phyloP scores from a whole-genome alignment of 2,113 vertebrate species.

The Vimba vimba region DNA sequence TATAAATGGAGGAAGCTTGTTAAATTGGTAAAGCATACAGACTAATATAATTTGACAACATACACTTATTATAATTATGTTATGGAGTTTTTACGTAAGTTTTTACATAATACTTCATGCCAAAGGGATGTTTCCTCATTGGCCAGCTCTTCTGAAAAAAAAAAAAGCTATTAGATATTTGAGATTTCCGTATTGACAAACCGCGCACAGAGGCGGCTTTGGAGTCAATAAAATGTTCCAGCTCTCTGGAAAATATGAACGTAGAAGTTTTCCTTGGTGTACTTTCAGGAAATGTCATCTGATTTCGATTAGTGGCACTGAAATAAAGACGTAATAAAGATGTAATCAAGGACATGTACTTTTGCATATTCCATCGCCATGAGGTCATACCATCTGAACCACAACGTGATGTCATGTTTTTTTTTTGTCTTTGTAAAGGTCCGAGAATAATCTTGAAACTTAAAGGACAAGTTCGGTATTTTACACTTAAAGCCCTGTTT shows the following conservation, averaged over 20 bases:
- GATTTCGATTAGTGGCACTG: conserved; percentile 34
- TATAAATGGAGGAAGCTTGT: conserved; percentile 22
- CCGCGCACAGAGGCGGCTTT: background rate
- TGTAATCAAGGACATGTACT: conserved; percentile 3
- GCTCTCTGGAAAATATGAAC: conserved; percentile 1
- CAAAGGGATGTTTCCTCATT: background rate
- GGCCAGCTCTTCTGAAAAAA: background rate
- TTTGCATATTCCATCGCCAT: conserved; percentile 4
- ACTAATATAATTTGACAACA: background rate
- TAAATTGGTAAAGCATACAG: background rate
- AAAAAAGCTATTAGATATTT: background rate
- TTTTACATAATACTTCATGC: background rate
- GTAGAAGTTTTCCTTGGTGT: conserved; percentile 46
- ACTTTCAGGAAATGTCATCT: conserved; percentile 54
- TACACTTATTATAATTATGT: background rate
- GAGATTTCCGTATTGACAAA: background rate
- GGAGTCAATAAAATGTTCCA: background rate
- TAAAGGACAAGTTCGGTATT: too few relatives aligned
- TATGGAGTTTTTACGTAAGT: background rate
- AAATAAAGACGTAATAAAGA: conserved; percentile 52
- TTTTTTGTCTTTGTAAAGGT: background rate
- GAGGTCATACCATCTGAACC: conserved; percentile 45
- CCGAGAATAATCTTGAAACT: background rate
- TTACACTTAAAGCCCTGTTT: too few relatives aligned
- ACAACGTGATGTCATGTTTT: conserved; percentile 39